Base-by-base conservation (phyloP, 2,797 vertebrate species). In the Ispidina lecontei region DNA sequence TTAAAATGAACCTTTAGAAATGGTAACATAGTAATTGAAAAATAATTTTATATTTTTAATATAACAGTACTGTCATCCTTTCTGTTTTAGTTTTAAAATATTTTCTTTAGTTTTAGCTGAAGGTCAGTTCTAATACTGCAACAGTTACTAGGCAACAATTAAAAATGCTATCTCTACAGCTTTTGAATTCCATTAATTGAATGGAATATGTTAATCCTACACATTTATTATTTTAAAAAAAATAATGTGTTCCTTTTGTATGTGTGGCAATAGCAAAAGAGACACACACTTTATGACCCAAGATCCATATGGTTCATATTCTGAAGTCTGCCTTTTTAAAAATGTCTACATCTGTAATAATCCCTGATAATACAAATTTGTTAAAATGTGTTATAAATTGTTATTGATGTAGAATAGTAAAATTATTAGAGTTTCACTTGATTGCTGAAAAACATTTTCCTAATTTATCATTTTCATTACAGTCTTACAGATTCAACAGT, bases 71-170 rank as follows among this genome's bases (percentile, higher is more conserved):
- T 74, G 3, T 81, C 46, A 78, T 64, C 25, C 49, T 73, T 9
- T 67, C 28, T 71, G n/a, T 89, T 95, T 82, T 67, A n/a, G 59
- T 7, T 76, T 87, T 78, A 16, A 63, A 84, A 60, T 75, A 83
- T 68, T 86, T 68, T 85, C 72, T 89, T 85, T 88, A 81, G 58
- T 93, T 96, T 90, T 91, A 93, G 58, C 47, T 90, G 70, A 76
- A 81, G 87, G 90, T 89, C 77, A 89, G 12, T 95, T 95, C 73
- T 56, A 56, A 77, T 94, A 82, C 63, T 89, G 59, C 67, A 90
- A 75, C 91, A 92, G 96, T 98, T 97, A 97, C 96, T 96, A 97
- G 90, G 92, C 96, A 98, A 97, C 97, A 96, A 92, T 97, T 97
- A 96, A 96, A 68, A 96, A 90, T 78, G 60, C 81, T 91, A 81